phyloP scores from a whole-genome alignment of 2,797 vertebrate species.

The Gorsachius magnificus region DNA sequence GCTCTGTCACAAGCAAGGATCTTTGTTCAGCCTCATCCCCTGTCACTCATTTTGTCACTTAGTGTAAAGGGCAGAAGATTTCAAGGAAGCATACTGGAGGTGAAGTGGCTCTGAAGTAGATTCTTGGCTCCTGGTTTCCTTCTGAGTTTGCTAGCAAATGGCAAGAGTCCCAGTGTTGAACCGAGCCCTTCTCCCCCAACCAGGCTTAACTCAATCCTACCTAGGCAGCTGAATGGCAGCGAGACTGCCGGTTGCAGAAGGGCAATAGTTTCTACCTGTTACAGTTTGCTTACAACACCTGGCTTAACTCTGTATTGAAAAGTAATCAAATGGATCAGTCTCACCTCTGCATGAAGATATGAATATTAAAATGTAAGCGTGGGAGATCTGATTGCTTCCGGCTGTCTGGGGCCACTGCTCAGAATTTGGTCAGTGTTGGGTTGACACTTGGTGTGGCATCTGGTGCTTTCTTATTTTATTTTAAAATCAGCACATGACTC shows the following conservation, averaged over 20 bases:
- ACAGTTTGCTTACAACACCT: background rate
- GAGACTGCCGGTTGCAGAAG: background rate
- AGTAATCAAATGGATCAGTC: background rate
- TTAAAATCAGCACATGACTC: background rate
- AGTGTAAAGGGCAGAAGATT: background rate
- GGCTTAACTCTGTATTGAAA: background rate
- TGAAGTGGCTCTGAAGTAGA: background rate
- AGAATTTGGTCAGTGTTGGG: background rate
- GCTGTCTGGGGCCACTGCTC: background rate
- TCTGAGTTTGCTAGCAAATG: background rate
- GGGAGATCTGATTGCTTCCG: background rate
- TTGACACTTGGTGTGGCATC: background rate
- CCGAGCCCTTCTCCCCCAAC: accelerated
- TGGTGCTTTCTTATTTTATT: background rate
- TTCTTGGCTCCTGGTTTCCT: background rate
- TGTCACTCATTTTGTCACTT: background rate
- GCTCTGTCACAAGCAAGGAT: background rate
- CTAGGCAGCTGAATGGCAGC: background rate
- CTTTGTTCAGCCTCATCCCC: background rate
- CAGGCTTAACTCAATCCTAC: background rate
- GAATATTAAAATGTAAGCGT: background rate
- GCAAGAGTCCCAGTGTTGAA: background rate
- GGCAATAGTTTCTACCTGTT: background rate
- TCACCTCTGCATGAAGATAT: background rate
- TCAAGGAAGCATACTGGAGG: background rate